Evolutionary conservation across 2,888 invertebrate genomes (phyloP).

Genomic region (Hipparchia semele): DNA sequence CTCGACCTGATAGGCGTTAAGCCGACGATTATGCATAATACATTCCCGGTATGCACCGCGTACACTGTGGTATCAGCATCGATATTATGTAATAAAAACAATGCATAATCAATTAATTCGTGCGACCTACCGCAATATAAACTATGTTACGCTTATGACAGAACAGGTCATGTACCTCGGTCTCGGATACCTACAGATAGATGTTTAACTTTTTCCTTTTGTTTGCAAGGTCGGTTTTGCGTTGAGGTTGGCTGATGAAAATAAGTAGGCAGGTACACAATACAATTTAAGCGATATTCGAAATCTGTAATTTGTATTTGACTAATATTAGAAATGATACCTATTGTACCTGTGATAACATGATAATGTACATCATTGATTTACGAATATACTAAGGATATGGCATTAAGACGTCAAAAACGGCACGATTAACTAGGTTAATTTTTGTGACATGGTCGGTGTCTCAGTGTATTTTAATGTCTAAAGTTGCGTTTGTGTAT

Average conservation of each 20-base stretch:
- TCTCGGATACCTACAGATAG: not conserved
- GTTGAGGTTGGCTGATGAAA: not conserved
- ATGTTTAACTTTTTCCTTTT: not conserved
- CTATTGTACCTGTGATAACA: too few relatives aligned
- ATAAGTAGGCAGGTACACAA: not conserved
- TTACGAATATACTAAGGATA: too few relatives aligned
- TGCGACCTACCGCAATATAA: slow-evolving; percentile 34
- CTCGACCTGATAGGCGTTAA: not conserved
- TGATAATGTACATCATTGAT: too few relatives aligned
- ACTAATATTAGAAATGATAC: too few relatives aligned
- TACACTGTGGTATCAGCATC: slow-evolving; percentile 14
- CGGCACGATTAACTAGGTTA: too few relatives aligned
- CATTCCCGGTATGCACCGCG: slow-evolving; percentile 13
- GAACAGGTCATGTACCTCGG: not conserved
- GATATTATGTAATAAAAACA: slow-evolving; percentile 29
- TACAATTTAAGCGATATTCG: not conserved
- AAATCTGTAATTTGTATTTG: not conserved
- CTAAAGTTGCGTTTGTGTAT: too few relatives aligned
- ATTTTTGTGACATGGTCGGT: too few relatives aligned
- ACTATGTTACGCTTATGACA: not conserved
- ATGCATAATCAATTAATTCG: slow-evolving; percentile 32
- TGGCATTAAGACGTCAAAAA: too few relatives aligned
- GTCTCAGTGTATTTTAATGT: too few relatives aligned
- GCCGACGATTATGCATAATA: slow-evolving; percentile 23
- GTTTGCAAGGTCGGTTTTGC: not conserved